Percentiles rank a stretch among this genome's conserved stretches.
phyloP scores from a whole-genome alignment of 2,888 invertebrate genomes.

The Tetragonula carbonaria region DNA sequence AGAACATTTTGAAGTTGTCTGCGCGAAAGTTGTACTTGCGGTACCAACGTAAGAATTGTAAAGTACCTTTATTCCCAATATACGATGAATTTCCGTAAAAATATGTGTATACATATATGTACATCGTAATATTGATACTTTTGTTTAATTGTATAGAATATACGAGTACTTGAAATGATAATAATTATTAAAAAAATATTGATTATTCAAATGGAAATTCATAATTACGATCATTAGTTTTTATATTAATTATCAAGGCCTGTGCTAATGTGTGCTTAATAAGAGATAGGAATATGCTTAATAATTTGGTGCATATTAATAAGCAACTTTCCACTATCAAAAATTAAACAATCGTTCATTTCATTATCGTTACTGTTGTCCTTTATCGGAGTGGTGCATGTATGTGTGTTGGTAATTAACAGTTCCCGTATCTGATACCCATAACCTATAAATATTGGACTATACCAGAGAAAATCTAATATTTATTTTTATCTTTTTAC shows the following conservation, averaged over 20 bases:
- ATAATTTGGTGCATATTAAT: slow-evolving; percentile 9
- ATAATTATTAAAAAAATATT: not conserved
- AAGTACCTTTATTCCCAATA: slow-evolving; percentile 6
- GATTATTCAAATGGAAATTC: not conserved
- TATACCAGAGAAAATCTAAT: not conserved
- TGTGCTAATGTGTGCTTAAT: slow-evolving; percentile 23
- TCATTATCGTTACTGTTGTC: not conserved
- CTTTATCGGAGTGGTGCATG: not conserved
- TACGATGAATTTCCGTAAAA: slow-evolving; percentile 3
- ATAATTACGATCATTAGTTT: not conserved
- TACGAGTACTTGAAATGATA: not conserved
- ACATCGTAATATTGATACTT: not conserved
- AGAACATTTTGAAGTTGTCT: not conserved
- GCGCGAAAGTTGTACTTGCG: not conserved
- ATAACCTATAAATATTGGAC: slow-evolving; percentile 29
- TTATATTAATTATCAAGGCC: slow-evolving; percentile 14
- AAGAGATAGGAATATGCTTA: not conserved
- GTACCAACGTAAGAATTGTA: slow-evolving; percentile 13
- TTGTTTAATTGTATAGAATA: not conserved
- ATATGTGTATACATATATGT: not conserved
- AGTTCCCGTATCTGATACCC: not conserved
- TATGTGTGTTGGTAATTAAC: slow-evolving; percentile 17
- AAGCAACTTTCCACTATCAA: slow-evolving; percentile 7
- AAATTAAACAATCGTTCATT: not conserved
- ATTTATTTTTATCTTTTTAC: slow-evolving; percentile 1